Evolutionary conservation across 1,140 invertebrate genomes (phyloP).

Genomic region (Paracyclopina nana): DNA sequence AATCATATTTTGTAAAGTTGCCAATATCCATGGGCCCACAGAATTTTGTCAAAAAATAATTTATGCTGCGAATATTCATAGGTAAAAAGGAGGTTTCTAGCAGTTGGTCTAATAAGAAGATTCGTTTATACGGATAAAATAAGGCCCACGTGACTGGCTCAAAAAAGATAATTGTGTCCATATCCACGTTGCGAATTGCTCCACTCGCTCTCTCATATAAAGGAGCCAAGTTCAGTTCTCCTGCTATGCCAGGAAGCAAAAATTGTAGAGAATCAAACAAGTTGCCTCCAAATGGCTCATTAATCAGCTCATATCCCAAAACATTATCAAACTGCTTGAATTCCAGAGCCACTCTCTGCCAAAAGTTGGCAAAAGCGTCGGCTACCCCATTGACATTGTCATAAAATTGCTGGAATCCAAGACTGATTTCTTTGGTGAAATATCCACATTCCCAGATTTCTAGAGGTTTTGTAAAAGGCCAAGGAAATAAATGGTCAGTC

Average conservation of each 20-base stretch:
- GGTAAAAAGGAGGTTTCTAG: neutral
- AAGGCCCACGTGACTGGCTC: constrained; percentile 3
- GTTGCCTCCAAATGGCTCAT: constrained; percentile 6
- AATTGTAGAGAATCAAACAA: neutral
- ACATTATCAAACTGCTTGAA: neutral
- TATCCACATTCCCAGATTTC: constrained; percentile 5
- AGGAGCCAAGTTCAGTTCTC: constrained; percentile 1
- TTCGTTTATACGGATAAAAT: neutral
- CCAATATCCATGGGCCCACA: neutral
- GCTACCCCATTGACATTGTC: constrained; percentile 3
- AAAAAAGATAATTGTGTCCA: constrained; percentile 2
- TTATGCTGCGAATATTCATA: neutral
- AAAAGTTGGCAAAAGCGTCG: neutral
- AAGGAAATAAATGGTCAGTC: neutral
- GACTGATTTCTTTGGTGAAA: constrained; percentile 2
- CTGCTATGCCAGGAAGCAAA: constrained; percentile 1
- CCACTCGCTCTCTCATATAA: neutral
- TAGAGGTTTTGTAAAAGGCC: neutral
- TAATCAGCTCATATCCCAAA: constrained; percentile 6
- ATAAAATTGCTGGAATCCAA: constrained; percentile 6
- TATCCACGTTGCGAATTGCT: neutral
- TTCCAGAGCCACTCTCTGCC: neutral
- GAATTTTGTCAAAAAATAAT: neutral
- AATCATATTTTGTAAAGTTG: neutral
- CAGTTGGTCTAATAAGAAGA: neutral